Conservation (phyloP, 2,888 invertebrate genomes). For the Pilophorus perplexus region DNA sequence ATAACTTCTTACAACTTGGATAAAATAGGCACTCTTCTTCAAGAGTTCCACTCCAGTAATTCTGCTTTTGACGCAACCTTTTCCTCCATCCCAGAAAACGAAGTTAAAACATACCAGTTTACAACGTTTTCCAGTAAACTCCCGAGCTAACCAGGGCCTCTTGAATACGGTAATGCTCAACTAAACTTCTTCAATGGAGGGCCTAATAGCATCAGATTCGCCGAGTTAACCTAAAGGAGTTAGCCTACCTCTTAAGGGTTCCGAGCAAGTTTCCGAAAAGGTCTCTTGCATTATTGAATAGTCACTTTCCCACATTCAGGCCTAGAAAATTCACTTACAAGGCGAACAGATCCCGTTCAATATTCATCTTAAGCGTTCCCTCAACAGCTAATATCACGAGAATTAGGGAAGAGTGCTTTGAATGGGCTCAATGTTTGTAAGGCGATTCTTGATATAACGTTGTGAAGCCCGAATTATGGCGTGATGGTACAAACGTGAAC, state of each 20-base stretch:
- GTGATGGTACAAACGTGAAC: too few species aligned
- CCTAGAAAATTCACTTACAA: slow-evolving; percentile 9
- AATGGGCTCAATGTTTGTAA: too few species aligned
- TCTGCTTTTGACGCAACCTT: too few species aligned
- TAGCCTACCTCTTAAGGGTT: slow-evolving; percentile 6
- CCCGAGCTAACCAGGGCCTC: background rate
- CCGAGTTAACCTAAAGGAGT: slow-evolving; percentile 28
- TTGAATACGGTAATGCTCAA: slow-evolving; percentile 4
- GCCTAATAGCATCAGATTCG: slow-evolving; percentile 16
- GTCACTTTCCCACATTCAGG: slow-evolving; percentile 21
- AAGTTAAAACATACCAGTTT: too few species aligned
- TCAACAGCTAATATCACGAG: background rate
- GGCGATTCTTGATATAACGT: too few species aligned
- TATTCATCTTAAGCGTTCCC: slow-evolving; percentile 1
- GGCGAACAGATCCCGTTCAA: slow-evolving; percentile 2
- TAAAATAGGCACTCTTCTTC: too few species aligned
- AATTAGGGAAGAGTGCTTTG: too few species aligned
- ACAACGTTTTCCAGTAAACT: too few species aligned
- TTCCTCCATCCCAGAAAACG: too few species aligned
- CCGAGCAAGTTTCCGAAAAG: slow-evolving; percentile 6
- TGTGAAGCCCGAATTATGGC: too few species aligned
- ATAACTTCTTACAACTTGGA: too few species aligned
- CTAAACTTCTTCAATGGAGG: slow-evolving; percentile 2
- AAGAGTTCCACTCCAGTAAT: too few species aligned
- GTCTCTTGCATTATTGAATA: slow-evolving; percentile 20